Evolutionary conservation across 2,888 invertebrate genomes (phyloP).

Genomic region (Phaedon cochleariae): DNA sequence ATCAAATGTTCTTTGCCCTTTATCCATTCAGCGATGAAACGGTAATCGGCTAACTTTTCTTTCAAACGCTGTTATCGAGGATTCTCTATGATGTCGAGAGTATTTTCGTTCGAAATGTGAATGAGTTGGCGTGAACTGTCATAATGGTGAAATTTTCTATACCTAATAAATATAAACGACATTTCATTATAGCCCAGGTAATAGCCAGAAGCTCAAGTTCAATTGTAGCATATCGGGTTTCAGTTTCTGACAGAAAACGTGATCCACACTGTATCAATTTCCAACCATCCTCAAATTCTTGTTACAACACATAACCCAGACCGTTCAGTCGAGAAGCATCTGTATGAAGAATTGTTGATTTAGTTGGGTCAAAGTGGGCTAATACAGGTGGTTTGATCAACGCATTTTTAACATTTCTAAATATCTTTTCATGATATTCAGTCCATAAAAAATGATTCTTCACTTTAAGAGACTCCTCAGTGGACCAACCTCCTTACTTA

Average conservation of each 20-base stretch:
- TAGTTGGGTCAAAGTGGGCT: background rate
- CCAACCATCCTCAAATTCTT: background rate
- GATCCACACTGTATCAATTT: background rate
- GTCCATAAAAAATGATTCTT: background rate
- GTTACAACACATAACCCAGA: background rate
- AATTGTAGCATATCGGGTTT: background rate
- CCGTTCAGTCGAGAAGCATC: background rate
- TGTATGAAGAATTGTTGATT: background rate
- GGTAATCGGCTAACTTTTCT: background rate
- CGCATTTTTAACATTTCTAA: background rate
- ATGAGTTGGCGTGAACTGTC: background rate
- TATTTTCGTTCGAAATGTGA: too few species aligned
- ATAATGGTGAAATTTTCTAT: background rate
- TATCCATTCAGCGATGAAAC: too few species aligned
- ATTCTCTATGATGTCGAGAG: background rate
- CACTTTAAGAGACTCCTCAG: background rate
- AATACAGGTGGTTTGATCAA: background rate
- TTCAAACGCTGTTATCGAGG: background rate
- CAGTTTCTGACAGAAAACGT: background rate
- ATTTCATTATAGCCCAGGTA: background rate
- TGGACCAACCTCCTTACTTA: too few species aligned
- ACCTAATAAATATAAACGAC: background rate
- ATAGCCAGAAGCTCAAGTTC: background rate
- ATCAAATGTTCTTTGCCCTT: too few species aligned
- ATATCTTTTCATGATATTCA: background rate